Conservation (phyloP, 2,113 vertebrate species). For the Microcebus tavaratra region DNA sequence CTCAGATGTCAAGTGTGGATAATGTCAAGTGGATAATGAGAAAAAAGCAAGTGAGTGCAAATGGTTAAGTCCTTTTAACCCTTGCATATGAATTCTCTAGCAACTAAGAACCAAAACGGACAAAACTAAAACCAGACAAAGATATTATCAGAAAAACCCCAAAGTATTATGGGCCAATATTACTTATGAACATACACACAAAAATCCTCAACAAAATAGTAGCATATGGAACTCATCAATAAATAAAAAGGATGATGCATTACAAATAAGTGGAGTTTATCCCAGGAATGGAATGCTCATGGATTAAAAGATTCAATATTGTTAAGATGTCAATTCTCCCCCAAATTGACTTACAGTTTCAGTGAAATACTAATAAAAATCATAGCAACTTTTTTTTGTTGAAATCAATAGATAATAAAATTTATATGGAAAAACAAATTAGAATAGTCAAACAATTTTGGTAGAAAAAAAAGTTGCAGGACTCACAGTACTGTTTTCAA, state of each 20-base stretch:
- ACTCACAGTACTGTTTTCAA: background rate
- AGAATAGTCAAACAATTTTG: background rate
- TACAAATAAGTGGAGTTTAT: background rate
- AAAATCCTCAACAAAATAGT: background rate
- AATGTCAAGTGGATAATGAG: no score
- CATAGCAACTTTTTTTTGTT: background rate
- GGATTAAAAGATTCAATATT: background rate
- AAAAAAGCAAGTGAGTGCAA: no score
- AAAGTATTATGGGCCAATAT: background rate
- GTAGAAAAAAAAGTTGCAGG: background rate
- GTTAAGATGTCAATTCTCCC: background rate
- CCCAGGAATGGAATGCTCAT: background rate
- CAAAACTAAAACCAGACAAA: background rate
- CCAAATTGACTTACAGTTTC: background rate
- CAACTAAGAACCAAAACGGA: background rate
- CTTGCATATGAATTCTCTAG: background rate
- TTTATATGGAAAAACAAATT: background rate
- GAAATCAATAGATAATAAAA: slow-evolving; percentile 27
- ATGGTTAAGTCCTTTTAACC: no score
- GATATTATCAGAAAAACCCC: background rate
- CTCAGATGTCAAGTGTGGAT: no score
- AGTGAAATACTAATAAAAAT: background rate
- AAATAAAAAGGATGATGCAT: background rate
- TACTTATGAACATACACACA: background rate
- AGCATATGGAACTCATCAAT: background rate